Base-by-base conservation (phyloP, 2,888 invertebrate species). In the Thymelicus acteon region DNA sequence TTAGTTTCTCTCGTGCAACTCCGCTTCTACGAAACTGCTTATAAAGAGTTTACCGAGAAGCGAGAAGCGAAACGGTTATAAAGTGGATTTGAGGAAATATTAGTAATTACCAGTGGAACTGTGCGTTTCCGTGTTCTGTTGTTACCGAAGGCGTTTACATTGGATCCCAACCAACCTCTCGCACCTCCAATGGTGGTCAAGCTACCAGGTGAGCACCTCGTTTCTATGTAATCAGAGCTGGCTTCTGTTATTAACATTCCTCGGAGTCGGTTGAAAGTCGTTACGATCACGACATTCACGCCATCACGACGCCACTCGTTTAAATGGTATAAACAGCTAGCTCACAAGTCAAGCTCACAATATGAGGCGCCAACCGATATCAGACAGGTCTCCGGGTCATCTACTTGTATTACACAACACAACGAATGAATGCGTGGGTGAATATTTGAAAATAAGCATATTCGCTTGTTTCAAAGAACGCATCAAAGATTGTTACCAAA, bases 181-280 rank as follows among this genome's bases (percentile, higher is more conserved):
- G 82, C 88, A 89, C 93, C 93, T 91, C 90, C 89, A 90, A 93
- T 93, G 93, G 93, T 93, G 93, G 93, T 92, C 79, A 93, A 92
- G 86, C 89, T 93, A 86, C 93, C 93, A 92, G 93, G 93, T 93
- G 75, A 92, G 89, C 79, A 72, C 71, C 12, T 67, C 37, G 31
- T 72, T 67, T 69, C 63, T 62, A 62, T 67, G 69, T 74, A 40
- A 48, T 64, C 63, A 47, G 67, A 70, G 67, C 57, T 48, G 61
- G 24, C 54, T 54, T 64, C 40, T 39, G 19, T 40, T 44, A 65
- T 66, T 66, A 66, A 66, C 66, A 66, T 66, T 66, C 54, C 57
- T 62, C 15, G 44, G 49, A 60, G 70, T 70, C 64, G 67, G 47
- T 69, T 73, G 67, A 72, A 71, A 72, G 72, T 72, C 66, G 65